These are phyloP conservation scores for Aphaenogaster floridana DNA, from an alignment of 1,140 invertebrate species.

Conservation along the genomic window DNA sequence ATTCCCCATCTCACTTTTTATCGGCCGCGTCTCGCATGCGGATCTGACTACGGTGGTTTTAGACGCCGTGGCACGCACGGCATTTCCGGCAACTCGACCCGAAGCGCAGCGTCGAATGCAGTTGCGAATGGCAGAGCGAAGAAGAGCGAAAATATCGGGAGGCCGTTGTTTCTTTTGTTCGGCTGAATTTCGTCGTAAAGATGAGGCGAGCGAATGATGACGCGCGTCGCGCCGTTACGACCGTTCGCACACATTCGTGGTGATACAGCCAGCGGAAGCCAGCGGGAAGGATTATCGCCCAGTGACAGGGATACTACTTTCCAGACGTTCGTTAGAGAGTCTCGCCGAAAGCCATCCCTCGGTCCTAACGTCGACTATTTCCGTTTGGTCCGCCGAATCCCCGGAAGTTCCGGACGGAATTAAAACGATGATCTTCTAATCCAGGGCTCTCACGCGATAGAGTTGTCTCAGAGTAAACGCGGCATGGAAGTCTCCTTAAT, in stretches of 20 bases:
- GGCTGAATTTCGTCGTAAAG: slow-evolving; percentile 46
- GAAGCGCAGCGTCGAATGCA: slow-evolving; percentile 61
- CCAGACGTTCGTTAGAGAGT: slow-evolving; percentile 40
- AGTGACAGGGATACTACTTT: slow-evolving; percentile 45
- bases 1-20: slow-evolving; percentile 64
- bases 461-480: not conserved
- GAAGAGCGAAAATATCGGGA: slow-evolving; percentile 44
- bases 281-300: slow-evolving; percentile 28
- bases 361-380: not conserved
- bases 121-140: slow-evolving; percentile 47
- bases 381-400: not conserved
- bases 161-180: slow-evolving; percentile 45
- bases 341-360: not conserved
- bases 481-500: not conserved
- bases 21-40: slow-evolving; percentile 72
- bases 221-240: slow-evolving; percentile 29
- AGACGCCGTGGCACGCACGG: slow-evolving; percentile 80
- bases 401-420: slow-evolving; percentile 9
- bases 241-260: not conserved
- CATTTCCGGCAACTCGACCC: slow-evolving; percentile 83
- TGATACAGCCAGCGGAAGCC: slow-evolving; percentile 21
- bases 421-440: slow-evolving; percentile 17
- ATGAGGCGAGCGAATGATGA: slow-evolving; percentile 39
- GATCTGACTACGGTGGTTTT: slow-evolving; percentile 71
- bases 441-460: not conserved